Evolutionary conservation across 1,140 invertebrate genomes (phyloP), one percentile per base, ranked within the genome.

Genomic region (Brachionus rotundiformis): DNA sequence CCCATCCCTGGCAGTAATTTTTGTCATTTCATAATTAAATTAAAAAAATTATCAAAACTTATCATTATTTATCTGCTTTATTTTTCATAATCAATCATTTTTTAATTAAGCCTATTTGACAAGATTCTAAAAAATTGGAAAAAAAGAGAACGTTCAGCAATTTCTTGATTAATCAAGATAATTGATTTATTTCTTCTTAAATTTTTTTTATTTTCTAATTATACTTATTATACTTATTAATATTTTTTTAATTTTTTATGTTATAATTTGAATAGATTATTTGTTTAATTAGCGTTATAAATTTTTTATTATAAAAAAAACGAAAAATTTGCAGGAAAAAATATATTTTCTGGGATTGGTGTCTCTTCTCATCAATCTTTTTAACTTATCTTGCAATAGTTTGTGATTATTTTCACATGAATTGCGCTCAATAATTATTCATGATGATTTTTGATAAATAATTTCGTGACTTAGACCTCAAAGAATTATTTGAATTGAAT

Each of bases 1-100:
- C 63, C 63, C 63, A 68, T 68, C 63, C 63, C 63, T 68, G 63
- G 63, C 63, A 68, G 19, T 39, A 68, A 6, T 33, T 68, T 68
- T 68, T 33, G 29, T 36, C 25, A 63, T 59, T 59, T 41, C n/a
- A 41, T 11, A 41, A 13, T 13, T 41, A 41, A 41, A 10, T 41
- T 41, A n/a, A n/a, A n/a, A n/a, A 41, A 41, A 41, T 7, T 7
- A 41, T 41, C 39, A 41, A 41, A 13, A 13, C 13, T 41, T 41
- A 41, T n/a, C n/a, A n/a, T n/a, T n/a, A n/a, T n/a, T n/a, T n/a
- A n/a, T n/a, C n/a, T n/a, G n/a, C n/a, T n/a, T n/a, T n/a, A n/a
- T n/a, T 0, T 41, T 41, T 41, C 13, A 39, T 39, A 11, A 41
- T 41, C 39, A 41, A 41, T 13, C n/a, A 41, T 41, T 41, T n/a